Conservation (phyloP, 2,113 vertebrate species). For the Datnioides undecimradiatus region DNA sequence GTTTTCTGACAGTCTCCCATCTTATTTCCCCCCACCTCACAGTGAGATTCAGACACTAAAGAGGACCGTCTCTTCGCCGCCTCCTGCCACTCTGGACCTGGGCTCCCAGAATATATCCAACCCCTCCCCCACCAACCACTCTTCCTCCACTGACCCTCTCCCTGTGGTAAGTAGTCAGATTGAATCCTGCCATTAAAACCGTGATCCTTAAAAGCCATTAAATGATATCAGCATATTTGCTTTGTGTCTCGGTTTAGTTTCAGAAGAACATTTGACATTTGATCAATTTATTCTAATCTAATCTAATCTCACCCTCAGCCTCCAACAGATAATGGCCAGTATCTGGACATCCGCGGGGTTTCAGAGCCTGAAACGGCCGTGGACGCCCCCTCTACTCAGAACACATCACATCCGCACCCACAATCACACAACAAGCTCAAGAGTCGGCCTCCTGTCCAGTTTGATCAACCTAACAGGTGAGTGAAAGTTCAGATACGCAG, state of each 20-base stretch:
- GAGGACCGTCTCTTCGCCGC: constrained; percentile 84
- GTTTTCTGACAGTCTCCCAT: background rate
- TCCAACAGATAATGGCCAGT: constrained; percentile 88
- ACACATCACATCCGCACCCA: constrained; percentile 80
- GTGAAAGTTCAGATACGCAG: constrained; percentile 31
- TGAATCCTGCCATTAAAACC: background rate
- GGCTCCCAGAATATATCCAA: constrained; percentile 76
- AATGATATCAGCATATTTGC: background rate
- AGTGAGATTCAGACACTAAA: constrained; percentile 95
- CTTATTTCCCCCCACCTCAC: constrained; percentile 15
- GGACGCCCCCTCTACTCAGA: constrained; percentile 72
- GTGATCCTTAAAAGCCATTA: background rate
- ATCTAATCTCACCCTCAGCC: constrained; percentile 71
- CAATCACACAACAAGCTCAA: constrained; percentile 83
- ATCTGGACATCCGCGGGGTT: constrained; percentile 87
- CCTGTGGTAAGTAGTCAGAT: constrained; percentile 60
- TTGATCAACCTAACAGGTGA: constrained; percentile 96
- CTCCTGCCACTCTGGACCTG: constrained; percentile 77
- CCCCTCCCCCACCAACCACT: constrained; percentile 56
- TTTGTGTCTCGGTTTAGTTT: background rate
- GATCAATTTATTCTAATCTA: background rate
- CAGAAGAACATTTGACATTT: background rate
- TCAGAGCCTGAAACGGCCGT: constrained; percentile 75
- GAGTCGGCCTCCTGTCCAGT: constrained; percentile 86
- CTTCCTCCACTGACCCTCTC: constrained; percentile 47